Evolutionary conservation across 1,140 invertebrate genomes (phyloP), one percentile per base, ranked within the genome.

Genomic region (Caenorhabditis brenneri): DNA sequence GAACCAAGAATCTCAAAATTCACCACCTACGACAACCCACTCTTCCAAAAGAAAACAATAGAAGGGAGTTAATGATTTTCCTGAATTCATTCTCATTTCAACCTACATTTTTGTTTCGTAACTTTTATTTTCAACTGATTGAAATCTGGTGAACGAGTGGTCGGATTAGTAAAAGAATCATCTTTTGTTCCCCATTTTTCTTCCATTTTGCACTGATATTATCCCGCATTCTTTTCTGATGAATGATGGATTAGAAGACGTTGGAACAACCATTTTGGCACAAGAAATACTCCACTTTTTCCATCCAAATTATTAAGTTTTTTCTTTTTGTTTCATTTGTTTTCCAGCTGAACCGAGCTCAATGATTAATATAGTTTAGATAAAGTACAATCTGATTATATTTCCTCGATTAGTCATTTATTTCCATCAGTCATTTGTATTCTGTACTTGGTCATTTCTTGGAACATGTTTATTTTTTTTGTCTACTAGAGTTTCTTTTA

Each of bases 191-290:
- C 7, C 39, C 12, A 42, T 49, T 79, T 16, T 10, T 79, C 42
- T 48, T 49, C 74, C 7, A 3, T 53, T 58, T 31, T 58, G 29
- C 29, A 58, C 55, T 51, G 39, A n/a, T 51, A 51, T 51, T n/a
- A n/a, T 58, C 55, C 49, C 49, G 49, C 5, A 42, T 51, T 53
- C 51, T 19, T 9, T 58, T 58, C 55, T 58, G 55, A 58, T 58
- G 55, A 58, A 58, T 58, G 24, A 58, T 31, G 55, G 55, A 58
- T 58, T 58, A 58, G 55, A 29, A 58, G 24, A 58, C 55, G 29
- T 60, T 29, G 16, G 24, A 65, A 10, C 49, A n/a, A n/a, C n/a
- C n/a, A n/a, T n/a, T n/a, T n/a, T n/a, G n/a, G n/a, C n/a, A n/a
- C n/a, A n/a, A n/a, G n/a, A n/a, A n/a, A n/a, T n/a, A n/a, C n/a